Conservation (phyloP, 2,113 vertebrate species). For the Mugil cephalus region DNA sequence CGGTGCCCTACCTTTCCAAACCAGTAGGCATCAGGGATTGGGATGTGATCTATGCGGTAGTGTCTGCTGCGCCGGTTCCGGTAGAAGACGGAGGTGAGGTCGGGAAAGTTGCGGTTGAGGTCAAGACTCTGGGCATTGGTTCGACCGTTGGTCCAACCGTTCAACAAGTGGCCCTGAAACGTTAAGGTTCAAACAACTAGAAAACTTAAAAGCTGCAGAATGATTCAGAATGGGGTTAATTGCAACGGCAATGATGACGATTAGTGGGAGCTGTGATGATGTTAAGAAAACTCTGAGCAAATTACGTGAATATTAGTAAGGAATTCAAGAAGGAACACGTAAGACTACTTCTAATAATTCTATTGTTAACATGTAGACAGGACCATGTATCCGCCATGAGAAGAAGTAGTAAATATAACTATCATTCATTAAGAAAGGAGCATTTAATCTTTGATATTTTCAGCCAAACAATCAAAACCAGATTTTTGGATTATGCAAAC, state of each 20-base stretch:
- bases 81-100: slow-evolving; percentile 92
- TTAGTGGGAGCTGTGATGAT: slow-evolving; percentile 39
- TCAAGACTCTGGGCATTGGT: slow-evolving; percentile 94
- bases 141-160: slow-evolving; percentile 93
- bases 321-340: slow-evolving; percentile 31
- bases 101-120: slow-evolving; percentile 97
- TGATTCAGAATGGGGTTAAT: background rate
- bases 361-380: slow-evolving; percentile 76
- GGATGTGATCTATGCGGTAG: slow-evolving; percentile 89
- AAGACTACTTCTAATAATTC: slow-evolving; percentile 43
- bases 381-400: slow-evolving; percentile 73
- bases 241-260: background rate
- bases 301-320: slow-evolving; percentile 56
- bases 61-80: slow-evolving; percentile 84
- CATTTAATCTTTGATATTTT: background rate
- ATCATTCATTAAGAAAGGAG: too few relatives aligned
- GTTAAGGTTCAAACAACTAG: slow-evolving; percentile 46
- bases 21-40: slow-evolving; percentile 95
- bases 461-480: slow-evolving; percentile 10
- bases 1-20: slow-evolving; percentile 89
- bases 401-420: background rate
- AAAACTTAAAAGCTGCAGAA: background rate
- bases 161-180: slow-evolving; percentile 91
- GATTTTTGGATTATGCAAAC: slow-evolving; percentile 3
- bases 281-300: slow-evolving; percentile 16